Base-by-base conservation (phyloP, 2,797 vertebrate species). In the Remorina albescens region DNA sequence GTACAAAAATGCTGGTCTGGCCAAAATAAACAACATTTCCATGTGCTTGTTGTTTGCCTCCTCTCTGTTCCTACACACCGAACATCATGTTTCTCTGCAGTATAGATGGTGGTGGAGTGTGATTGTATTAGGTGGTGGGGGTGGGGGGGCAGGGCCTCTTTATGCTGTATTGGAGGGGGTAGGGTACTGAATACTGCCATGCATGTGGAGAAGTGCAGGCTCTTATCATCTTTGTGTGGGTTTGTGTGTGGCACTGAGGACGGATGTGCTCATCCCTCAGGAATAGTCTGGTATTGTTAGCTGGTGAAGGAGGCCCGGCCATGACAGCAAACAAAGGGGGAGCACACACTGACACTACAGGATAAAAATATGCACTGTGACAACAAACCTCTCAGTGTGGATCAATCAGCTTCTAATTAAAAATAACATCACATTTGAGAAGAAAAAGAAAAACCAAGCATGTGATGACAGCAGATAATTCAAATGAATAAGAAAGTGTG, bases 201-300 rank as follows among this genome's bases (percentile, higher is more conserved):
- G 76, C 66, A 82, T 84, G 67, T 67, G 80, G 32, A 51, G 64
- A 64, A 84, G 83, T 81, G 67, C 58, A 66, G 64, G 63, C 81
- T 86, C 82, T 89, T 93, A 91, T 90, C 88, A 71, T 79, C 59
- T 56, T 59, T 3, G 85, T 88, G 81, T 86, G 83, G 82, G 83
- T 81, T n/a, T 56, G 74, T 78, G 73, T 78, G 85, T 91, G 89
- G 91, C 87, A 89, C 87, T 91, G 71, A 46, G 87, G 82, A 78
- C 87, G 91, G 92, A 92, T 93, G 89, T 90, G 89, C 88, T 92
- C 90, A 90, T 92, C 92, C 91, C 90, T 87, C 86, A 87, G 90
- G 90, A 92, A 92, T 91, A 93, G 90, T 86, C 78, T 88, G 83
- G 88, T 87, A 92, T 93, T 92, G 92, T 92, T 90, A 88, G 88